Evolutionary conservation across 1,140 invertebrate genomes (phyloP), one percentile per base, ranked within the genome.

Genomic region (Pectinophora gossypiella): DNA sequence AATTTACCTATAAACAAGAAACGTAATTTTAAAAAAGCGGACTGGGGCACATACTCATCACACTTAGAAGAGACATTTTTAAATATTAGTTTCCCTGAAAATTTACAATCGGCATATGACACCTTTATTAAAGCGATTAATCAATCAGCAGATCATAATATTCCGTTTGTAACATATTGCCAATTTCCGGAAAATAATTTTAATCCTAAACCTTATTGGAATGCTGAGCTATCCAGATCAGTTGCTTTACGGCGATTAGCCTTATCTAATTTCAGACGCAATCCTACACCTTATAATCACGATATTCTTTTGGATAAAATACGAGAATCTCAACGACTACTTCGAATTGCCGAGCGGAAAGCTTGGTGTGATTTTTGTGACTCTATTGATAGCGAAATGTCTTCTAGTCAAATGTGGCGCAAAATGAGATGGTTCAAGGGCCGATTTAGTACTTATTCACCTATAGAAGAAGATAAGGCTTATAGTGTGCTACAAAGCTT

Each of bases 21-120:
- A 44, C 9, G 40, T 12, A 52, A 52, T 52, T 44, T 23, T 21
- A 52, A 20, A 52, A 36, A 35, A 3, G 50, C 50, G 9, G 21
- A 52, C 15, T 52, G 50, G 50, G 2, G 2, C 0, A 23, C 12
- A 22, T 69, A 65, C 49, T 19, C 21, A 5, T 3, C 48, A 27
- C 15, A 42, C 18, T n/a, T 56, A 20, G 20, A 44, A 16, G 20
- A 59, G 22, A 4, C 19, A 12, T 16, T 36, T 47, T 22, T 18
- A 6, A 32, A 52, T 32, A 43, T 49, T 40, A 27, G 0, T 10
- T 32, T 56, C 5, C 13, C 32, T 3, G 12, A 50, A n/a, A 15
- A 54, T 3, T 12, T 63, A 19, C 53, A 67, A 50, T n/a, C 7
- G 12, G 12, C 19, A 1, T 61, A 72, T 52, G 45, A 69, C 21